Base-by-base conservation (phyloP, 1,140 invertebrate genomes). In the Ceratosolen fusciceps region DNA sequence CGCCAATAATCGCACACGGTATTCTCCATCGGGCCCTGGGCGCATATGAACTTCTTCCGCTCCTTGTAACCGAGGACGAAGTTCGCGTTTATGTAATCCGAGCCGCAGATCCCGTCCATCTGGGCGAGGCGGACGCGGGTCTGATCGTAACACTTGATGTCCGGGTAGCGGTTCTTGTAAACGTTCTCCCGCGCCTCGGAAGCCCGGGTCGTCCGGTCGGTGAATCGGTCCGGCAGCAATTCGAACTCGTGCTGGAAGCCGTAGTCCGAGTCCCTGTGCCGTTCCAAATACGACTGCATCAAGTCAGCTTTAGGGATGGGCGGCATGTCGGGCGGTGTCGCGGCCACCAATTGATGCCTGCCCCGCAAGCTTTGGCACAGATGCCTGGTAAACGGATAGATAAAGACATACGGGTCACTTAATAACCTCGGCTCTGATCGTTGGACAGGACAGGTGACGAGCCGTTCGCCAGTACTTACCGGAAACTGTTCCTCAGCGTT, bases 1-100 rank as follows among this genome's bases (percentile, higher is more conserved):
- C 96, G 92, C 98, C 98, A 99, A 89, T 99, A 99, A 87, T 99
- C 98, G 83, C 94, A 94, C 1, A 98, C 95, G 0, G 97, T 99
- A 37, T 95, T 94, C 74, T 98, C 96, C 92, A 98, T 96, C 0
- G 98, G 98, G 0, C 96, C 96, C 92, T 97, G 96, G 16, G 96
- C 96, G 89, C 96, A 98, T 82, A 98, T 97, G 85, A 97, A 98
- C 84, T 96, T 96, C 85, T 98, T 98, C n/a, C 96, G 90, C 85
- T 97, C 95, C 90, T 97, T 97, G 85, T 97, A 97, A 14, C 96
- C 95, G 84, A 96, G 93, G 0, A 98, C 96, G 84, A 95, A 96
- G 86, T 98, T 98, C 0, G 97, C 97, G 87, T 98, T 98, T 74
- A 98, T 97, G 85, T 98, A 98, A 88, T 98, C 96, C 0, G 94